phyloP scores from a whole-genome alignment of 2,797 vertebrate genomes.

The Decapterus maruadsi region DNA sequence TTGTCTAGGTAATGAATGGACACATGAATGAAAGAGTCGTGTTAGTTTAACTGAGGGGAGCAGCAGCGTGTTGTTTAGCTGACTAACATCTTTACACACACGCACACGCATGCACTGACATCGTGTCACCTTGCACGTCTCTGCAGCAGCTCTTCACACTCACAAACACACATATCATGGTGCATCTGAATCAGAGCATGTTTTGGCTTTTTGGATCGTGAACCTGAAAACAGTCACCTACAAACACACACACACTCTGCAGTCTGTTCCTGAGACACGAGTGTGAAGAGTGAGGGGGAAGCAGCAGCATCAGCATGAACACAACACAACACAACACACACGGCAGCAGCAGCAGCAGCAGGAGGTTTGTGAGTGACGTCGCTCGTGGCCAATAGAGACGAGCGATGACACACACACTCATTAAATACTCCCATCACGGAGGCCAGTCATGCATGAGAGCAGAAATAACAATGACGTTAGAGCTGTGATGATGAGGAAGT shows the following conservation, averaged over 20 bases:
- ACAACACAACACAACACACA: neutral
- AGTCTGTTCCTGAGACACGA: neutral
- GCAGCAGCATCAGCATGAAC: neutral
- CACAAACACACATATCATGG: neutral
- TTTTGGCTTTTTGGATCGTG: conserved; percentile 4
- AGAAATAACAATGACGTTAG: conserved; percentile 61
- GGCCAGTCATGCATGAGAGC: conserved; percentile 25
- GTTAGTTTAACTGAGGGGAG: too few species aligned
- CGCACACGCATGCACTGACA: neutral
- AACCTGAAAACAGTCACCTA: conserved; percentile 2
- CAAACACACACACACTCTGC: neutral
- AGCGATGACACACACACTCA: conserved; percentile 22
- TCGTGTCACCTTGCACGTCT: neutral
- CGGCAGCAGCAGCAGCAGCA: neutral
- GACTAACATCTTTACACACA: too few species aligned
- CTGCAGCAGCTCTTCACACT: neutral
- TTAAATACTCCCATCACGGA: conserved; percentile 27
- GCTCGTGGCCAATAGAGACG: conserved; percentile 26
- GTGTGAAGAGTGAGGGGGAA: conserved; percentile 7
- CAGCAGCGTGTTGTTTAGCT: too few species aligned
- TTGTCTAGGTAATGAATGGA: too few species aligned
- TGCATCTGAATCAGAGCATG: conserved; percentile 1
- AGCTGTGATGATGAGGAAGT: conserved; percentile 53
- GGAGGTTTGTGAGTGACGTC: conserved; percentile 30
- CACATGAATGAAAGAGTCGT: too few species aligned